A percentile compares a stretch with the other conserved stretches of the same genome.
Conservation (phyloP, 2,888 invertebrate species). For the Willowsia nigromaculata region DNA sequence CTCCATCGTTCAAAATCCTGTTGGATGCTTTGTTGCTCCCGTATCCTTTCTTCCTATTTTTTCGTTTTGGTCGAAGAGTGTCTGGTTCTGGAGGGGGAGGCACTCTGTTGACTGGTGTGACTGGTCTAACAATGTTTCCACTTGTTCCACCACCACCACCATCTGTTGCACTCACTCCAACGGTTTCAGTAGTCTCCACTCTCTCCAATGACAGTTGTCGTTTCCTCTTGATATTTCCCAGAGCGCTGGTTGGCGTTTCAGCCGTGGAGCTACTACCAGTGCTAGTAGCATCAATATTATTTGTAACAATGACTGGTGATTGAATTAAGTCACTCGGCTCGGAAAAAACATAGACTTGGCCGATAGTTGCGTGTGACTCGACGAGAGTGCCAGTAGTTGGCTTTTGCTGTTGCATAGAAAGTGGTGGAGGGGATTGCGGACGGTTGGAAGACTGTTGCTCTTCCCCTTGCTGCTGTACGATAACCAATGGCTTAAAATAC, state of each 20-base stretch:
- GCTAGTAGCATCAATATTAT: background rate
- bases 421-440: conserved; percentile 5
- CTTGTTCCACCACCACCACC: background rate
- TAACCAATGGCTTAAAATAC: conserved; percentile 69
- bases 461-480: conserved; percentile 53
- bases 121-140: conserved; percentile 35
- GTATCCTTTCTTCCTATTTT: conserved; percentile 55
- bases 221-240: conserved; percentile 26
- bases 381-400: conserved; percentile 60
- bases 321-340: conserved; percentile 13
- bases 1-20: conserved; percentile 38
- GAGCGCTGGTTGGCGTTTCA: background rate
- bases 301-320: conserved; percentile 22
- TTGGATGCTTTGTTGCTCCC: conserved; percentile 25
- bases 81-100: conserved; percentile 55
- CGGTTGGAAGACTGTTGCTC: background rate
- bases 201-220: conserved; percentile 30
- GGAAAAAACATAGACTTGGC: conserved; percentile 65
- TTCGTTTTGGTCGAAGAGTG: conserved; percentile 41
- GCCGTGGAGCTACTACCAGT: background rate
- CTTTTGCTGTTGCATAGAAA: conserved; percentile 58
- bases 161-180: background rate
- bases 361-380: conserved; percentile 58
- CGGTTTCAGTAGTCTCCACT: background rate
- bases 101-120: conserved; percentile 49